Conservation (phyloP, 2,888 invertebrate genomes). For the Hirtodrosophila duncani region DNA sequence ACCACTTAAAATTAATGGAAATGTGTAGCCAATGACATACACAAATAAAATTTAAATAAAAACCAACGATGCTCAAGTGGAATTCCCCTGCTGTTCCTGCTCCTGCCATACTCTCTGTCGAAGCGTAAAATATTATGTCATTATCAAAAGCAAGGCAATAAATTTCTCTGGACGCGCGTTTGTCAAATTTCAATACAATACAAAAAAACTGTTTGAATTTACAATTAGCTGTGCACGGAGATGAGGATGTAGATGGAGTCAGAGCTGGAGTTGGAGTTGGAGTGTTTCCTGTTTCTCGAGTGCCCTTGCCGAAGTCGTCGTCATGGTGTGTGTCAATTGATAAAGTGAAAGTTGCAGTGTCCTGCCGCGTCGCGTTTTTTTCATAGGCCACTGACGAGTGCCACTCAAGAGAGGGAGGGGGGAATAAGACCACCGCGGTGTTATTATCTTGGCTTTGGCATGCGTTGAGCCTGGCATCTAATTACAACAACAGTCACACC, state of each 20-base stretch:
- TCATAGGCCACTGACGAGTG: conserved; percentile 65
- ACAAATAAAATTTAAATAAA: conserved; percentile 63
- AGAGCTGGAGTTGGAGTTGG: too few relatives aligned
- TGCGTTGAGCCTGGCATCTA: conserved; percentile 63
- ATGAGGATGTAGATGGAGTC: too few relatives aligned
- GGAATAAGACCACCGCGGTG: conserved; percentile 62
- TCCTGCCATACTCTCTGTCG: conserved; percentile 43
- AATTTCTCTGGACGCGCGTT: conserved; percentile 54
- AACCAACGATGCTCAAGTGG: conserved; percentile 44
- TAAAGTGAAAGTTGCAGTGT: conserved; percentile 59
- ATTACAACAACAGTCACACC: conserved; percentile 51
- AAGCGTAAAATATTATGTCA: conserved; percentile 75
- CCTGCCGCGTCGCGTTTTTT: conserved; percentile 49
- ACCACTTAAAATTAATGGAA: conserved; percentile 74
- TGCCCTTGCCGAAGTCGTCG: conserved; percentile 40
- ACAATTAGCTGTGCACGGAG: conserved; percentile 62
- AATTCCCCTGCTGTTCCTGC: background rate
- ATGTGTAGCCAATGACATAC: conserved; percentile 44
- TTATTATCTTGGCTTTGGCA: conserved; percentile 66
- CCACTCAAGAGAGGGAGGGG: conserved; percentile 36
- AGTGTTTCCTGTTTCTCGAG: too few relatives aligned
- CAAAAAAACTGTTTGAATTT: conserved; percentile 54
- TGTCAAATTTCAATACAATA: conserved; percentile 60
- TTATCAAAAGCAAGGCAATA: conserved; percentile 70
- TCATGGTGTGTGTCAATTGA: conserved; percentile 63